Base-by-base conservation (phyloP, 2,113 vertebrate genomes). In the Xyrauchen texanus region DNA sequence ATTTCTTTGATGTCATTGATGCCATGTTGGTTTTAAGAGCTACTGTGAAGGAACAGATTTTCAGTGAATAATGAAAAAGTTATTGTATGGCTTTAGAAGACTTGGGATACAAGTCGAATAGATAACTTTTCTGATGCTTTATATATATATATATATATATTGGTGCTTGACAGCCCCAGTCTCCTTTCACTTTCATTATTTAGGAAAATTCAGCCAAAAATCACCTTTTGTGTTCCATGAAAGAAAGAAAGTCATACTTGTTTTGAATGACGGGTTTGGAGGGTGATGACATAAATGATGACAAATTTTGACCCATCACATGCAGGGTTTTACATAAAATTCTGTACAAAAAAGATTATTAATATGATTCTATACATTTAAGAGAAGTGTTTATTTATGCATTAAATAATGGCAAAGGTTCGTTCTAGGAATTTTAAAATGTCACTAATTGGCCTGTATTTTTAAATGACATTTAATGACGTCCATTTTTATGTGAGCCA, bases 281-380 rank as follows among this genome's bases (percentile, higher is more conserved):
- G n/a, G 55, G 55, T 58, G 55, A 58, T n/a, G n/a, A n/a, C n/a
- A 13, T 61, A 51, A 72, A 47, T 45, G 34, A 74, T 34, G 21
- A 62, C 61, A 64, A 10, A 34, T 66, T 0, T 58, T 71, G 13
- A 49, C 62, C 57, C 58, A 62, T 74, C 58, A 63, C 71, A 58
- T 51, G 71, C 16, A 8, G 16, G 6, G 58, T 51, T 49, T 61
- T 4, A 74, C 58, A 74, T 62, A 51, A 74, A 45, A 74, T 62
- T 62, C 12, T 8, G 51, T 21, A 3, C 44, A 4, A n/a, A 11
- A 11, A 7, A 11, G 7, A 8, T 62, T 49, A 63, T 3, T 61
- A 13, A 49, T 45, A 21, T 61, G 1, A 34, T 34, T 34, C 21
- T 3, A 1, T 73, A 0, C 21, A 4, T 70, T 13, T 70, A n/a